Percentiles rank a stretch among this genome's conserved stretches.
phyloP scores from a whole-genome alignment of 2,113 vertebrate genomes.

The Thamnophis sirtalis region DNA sequence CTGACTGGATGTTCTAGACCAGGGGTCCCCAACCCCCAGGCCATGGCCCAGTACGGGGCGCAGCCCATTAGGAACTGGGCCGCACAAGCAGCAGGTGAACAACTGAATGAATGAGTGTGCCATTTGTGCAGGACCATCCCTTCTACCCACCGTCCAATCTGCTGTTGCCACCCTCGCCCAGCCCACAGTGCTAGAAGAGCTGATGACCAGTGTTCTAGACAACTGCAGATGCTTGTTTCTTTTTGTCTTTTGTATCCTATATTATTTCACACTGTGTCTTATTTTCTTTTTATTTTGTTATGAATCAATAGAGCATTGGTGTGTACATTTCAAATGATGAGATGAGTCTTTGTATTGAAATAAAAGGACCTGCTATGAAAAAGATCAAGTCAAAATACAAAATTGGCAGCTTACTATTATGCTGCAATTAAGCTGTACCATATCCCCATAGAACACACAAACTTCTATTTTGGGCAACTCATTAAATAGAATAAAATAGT shows the following conservation, averaged over 20 bases:
- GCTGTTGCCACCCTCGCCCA: not conserved
- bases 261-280: conserved; percentile 38
- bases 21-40: not conserved
- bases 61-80: not conserved
- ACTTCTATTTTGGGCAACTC: not conserved
- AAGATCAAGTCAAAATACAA: conserved; percentile 28
- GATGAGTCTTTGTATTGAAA: conserved; percentile 22
- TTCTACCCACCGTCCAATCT: not conserved
- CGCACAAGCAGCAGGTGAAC: not conserved
- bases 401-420: not conserved
- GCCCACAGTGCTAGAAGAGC: too few relatives aligned
- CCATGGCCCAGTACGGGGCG: accelerated
- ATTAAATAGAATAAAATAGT: not conserved
- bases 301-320: conserved; percentile 37
- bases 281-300: conserved; percentile 34
- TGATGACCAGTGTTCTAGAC: not conserved
- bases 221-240: conserved; percentile 36
- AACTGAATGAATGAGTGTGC: not conserved
- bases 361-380: not conserved
- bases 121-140: not conserved
- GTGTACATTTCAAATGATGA: not conserved
- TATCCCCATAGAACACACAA: not conserved
- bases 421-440: not conserved
- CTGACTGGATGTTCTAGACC: conserved; percentile 23
- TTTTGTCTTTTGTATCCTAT: conserved; percentile 42